These are phyloP conservation scores for Cottus gobio DNA, from an alignment of 2,113 vertebrate genomes.

Conservation along the genomic window DNA sequence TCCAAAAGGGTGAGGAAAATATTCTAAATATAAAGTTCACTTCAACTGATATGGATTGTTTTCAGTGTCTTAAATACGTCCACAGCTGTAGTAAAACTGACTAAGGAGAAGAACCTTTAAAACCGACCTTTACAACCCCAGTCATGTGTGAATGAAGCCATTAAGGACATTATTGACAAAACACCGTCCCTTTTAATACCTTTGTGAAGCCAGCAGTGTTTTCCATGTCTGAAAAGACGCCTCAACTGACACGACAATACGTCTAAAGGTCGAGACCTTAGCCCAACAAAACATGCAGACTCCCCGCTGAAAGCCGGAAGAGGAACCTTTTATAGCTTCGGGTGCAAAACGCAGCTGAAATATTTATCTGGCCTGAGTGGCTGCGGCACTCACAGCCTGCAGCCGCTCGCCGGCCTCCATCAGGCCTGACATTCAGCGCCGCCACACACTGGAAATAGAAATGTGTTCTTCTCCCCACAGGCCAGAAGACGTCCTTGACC, in stretches of 20 bases:
- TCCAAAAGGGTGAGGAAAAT: too few relatives aligned
- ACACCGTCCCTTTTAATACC: neutral
- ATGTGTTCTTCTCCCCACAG: conserved; percentile 78
- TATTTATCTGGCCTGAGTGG: conserved; percentile 65
- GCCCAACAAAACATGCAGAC: conserved; percentile 13
- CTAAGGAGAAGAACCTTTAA: too few relatives aligned
- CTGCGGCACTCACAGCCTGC: conserved; percentile 32
- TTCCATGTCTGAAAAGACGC: neutral
- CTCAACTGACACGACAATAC: neutral
- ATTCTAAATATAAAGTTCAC: too few relatives aligned
- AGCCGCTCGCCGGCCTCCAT: conserved; percentile 45
- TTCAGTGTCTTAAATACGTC: too few relatives aligned
- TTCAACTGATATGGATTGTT: too few relatives aligned
- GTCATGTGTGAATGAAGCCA: neutral
- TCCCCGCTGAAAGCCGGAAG: conserved; percentile 23
- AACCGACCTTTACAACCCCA: neutral
- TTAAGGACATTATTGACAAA: neutral
- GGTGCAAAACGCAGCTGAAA: conserved; percentile 52
- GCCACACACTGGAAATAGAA: conserved; percentile 67
- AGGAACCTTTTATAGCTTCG: conserved; percentile 43
- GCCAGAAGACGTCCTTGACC: conserved; percentile 98
- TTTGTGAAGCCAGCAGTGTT: neutral
- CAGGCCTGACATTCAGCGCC: conserved; percentile 45
- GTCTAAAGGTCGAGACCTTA: conserved; percentile 21
- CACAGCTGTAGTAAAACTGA: too few relatives aligned